Conservation (phyloP, 2,888 invertebrate species). For the Saturnia japonica region DNA sequence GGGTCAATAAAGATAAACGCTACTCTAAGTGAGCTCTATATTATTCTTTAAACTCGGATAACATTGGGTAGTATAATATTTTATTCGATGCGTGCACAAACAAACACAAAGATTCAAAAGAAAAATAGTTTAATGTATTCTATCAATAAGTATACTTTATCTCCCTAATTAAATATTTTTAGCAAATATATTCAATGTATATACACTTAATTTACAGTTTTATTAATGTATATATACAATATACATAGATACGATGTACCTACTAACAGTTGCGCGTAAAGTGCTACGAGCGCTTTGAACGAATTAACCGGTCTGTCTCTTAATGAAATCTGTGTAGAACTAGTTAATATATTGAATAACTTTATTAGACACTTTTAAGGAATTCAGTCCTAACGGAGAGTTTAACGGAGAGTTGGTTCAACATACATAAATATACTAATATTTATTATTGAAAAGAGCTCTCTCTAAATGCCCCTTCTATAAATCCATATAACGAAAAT, state of each 20-base stretch:
- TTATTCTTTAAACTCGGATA: neutral
- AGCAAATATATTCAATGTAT: constrained; percentile 11
- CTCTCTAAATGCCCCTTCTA: neutral
- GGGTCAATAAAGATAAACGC: neutral
- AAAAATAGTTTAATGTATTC: constrained; percentile 1
- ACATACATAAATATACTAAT: neutral
- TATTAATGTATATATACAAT: constrained; percentile 12
- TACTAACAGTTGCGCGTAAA: neutral
- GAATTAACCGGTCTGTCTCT: neutral
- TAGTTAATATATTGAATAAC: neutral
- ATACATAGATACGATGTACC: neutral
- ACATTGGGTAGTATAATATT: neutral
- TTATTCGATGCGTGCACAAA: neutral
- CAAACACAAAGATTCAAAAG: neutral
- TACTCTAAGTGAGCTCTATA: neutral
- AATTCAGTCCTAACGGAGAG: neutral
- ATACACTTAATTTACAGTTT: constrained; percentile 1
- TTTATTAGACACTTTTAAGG: neutral
- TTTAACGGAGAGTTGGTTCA: neutral
- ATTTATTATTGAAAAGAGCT: neutral
- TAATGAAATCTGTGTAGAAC: neutral
- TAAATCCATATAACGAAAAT: neutral
- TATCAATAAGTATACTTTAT: neutral
- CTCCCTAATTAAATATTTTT: neutral
- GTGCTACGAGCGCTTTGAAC: neutral